These are phyloP conservation scores for Rhingia campestris DNA, from an alignment of 2,888 invertebrate species.

Conservation along the genomic window DNA sequence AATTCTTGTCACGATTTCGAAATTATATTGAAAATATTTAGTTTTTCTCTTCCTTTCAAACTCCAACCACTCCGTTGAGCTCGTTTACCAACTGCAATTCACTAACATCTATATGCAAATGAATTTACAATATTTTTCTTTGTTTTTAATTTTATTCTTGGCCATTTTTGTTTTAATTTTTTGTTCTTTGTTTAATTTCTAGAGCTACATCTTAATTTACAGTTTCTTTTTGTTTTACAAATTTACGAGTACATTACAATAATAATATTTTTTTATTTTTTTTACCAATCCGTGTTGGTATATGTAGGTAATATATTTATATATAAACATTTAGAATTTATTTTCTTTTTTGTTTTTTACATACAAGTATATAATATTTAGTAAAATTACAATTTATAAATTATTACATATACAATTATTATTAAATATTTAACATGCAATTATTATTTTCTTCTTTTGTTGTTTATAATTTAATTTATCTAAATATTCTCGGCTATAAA, in stretches of 20 bases:
- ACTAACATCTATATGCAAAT: constrained; percentile 6
- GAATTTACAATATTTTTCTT: constrained; percentile 23
- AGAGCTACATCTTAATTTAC: constrained; percentile 50
- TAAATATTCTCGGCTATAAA: constrained; percentile 66
- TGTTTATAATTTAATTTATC: constrained; percentile 60
- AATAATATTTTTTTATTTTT: constrained; percentile 17
- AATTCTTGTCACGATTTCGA: too few relatives aligned
- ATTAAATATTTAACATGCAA: constrained; percentile 60
- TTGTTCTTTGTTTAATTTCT: constrained; percentile 28
- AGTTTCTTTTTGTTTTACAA: constrained; percentile 39
- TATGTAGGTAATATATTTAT: not conserved
- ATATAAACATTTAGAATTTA: constrained; percentile 53
- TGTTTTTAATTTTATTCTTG: constrained; percentile 47
- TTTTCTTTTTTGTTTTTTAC: constrained; percentile 40
- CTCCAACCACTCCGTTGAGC: too few relatives aligned
- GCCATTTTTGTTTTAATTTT: constrained; percentile 34
- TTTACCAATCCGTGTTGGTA: constrained; percentile 20
- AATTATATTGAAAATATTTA: too few relatives aligned
- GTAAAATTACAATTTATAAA: constrained; percentile 64
- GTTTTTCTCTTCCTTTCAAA: too few relatives aligned
- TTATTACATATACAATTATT: constrained; percentile 66
- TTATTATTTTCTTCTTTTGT: constrained; percentile 18
- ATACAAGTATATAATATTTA: constrained; percentile 39
- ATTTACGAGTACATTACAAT: constrained; percentile 42
- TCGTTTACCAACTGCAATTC: not conserved